These are phyloP conservation scores for Pongo abelii DNA, from an alignment of 2,113 vertebrate species.

Conservation along the genomic window DNA sequence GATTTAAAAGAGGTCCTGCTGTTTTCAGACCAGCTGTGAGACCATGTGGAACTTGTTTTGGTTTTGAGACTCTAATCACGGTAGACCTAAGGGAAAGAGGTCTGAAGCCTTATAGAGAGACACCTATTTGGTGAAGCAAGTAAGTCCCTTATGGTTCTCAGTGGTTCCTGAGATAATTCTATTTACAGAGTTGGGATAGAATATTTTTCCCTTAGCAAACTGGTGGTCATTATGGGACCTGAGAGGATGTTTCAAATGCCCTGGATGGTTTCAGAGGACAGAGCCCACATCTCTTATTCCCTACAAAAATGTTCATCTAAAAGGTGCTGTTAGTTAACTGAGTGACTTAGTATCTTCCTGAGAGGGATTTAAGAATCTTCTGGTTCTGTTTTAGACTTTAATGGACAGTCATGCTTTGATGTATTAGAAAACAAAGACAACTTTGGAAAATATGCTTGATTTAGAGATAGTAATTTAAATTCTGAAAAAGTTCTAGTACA, in stretches of 20 bases:
- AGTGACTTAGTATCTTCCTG: background rate
- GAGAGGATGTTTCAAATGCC: background rate
- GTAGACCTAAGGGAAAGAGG: background rate
- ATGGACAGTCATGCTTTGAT: too few relatives aligned
- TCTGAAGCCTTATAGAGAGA: background rate
- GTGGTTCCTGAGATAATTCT: background rate
- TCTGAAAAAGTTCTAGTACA: background rate
- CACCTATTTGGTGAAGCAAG: background rate
- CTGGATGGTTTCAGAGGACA: background rate
- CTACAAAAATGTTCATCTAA: background rate
- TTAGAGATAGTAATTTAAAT: background rate
- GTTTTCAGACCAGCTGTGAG: background rate
- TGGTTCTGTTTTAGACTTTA: background rate
- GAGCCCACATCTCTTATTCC: background rate
- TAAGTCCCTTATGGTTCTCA: background rate
- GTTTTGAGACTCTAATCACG: background rate
- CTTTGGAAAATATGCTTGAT: background rate
- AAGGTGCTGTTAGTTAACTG: background rate
- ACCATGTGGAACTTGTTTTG: background rate
- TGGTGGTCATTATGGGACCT: background rate
- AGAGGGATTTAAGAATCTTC: background rate
- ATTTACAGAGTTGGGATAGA: background rate
- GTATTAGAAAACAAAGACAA: background rate
- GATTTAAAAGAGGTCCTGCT: background rate
- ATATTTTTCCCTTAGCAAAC: background rate